Evolutionary conservation across 92 coral and sea anemone genomes (phyloP).

Genomic region (Phenganax stokvisi): DNA sequence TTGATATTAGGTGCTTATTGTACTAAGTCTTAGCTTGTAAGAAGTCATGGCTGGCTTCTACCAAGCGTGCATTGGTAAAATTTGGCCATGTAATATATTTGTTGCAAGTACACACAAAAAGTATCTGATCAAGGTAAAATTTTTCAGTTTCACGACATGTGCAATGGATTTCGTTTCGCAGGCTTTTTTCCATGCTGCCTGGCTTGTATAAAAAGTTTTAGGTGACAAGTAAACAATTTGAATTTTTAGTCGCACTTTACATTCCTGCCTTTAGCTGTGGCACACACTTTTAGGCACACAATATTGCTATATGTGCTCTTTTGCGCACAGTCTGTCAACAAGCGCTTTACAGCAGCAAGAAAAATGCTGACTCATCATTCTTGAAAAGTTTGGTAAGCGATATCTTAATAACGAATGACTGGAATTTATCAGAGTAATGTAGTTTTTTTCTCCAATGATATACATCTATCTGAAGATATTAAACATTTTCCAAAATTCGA

Average conservation of each 20-base stretch:
- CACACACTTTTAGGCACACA: neutral
- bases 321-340: neutral
- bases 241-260: too few relatives aligned
- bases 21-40: too few relatives aligned
- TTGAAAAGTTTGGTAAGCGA: neutral
- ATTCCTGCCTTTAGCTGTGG: neutral
- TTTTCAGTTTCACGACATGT: conserved; percentile 24
- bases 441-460: neutral
- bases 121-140: neutral
- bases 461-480: neutral
- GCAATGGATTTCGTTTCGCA: neutral
- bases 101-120: too few relatives aligned
- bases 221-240: too few relatives aligned
- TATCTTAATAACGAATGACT: neutral
- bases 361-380: conserved; percentile 21
- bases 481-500: neutral
- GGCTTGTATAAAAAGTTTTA: too few relatives aligned
- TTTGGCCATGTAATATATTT: too few relatives aligned
- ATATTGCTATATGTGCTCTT: neutral
- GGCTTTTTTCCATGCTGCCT: too few relatives aligned
- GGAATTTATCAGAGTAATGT: neutral
- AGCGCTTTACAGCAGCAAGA: neutral
- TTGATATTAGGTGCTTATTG: too few relatives aligned
- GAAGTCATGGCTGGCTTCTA: too few relatives aligned
- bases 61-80: too few relatives aligned